Conservation (phyloP, 30 jellyfish, hydroid and myxozoan species). For the Hydractinia echinata region DNA sequence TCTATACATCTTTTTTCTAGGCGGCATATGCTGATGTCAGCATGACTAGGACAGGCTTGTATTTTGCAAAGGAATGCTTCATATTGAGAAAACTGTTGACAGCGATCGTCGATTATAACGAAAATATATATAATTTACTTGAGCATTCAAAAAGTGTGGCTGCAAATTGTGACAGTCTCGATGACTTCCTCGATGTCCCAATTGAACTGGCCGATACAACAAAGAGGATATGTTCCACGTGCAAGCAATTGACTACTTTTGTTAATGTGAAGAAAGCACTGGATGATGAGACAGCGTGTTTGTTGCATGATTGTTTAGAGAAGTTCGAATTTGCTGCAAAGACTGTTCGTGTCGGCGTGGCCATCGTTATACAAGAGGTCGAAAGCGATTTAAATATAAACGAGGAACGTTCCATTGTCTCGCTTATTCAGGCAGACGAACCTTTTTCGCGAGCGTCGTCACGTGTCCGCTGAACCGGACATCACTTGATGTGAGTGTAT, state of each 20-base stretch:
- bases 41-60: conserved; percentile 1
- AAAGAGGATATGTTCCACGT: conserved; percentile 30
- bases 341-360: conserved; percentile 75
- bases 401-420: conserved; percentile 37
- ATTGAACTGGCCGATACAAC: conserved; percentile 45
- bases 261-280: conserved; percentile 9
- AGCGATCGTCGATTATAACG: conserved; percentile 39
- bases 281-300: conserved; percentile 19
- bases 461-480: conserved; percentile 41
- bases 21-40: conserved; percentile 38
- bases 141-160: conserved; percentile 29
- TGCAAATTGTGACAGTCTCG: conserved; percentile 24
- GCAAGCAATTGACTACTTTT: conserved; percentile 17
- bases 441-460: conserved; percentile 10
- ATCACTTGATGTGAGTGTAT: conserved; percentile 13
- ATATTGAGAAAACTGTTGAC: conserved; percentile 27
- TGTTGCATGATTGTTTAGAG: conserved; percentile 28
- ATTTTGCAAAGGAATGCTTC: conserved; percentile 40
- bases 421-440: conserved; percentile 35
- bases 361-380: conserved; percentile 56
- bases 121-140: conserved; percentile 16
- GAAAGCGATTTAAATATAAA: conserved; percentile 37
- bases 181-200: conserved; percentile 36
- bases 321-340: conserved; percentile 63
- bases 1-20: not conserved